phyloP scores from a whole-genome alignment of 1,140 invertebrate genomes.

The Megalonaias nervosa region DNA sequence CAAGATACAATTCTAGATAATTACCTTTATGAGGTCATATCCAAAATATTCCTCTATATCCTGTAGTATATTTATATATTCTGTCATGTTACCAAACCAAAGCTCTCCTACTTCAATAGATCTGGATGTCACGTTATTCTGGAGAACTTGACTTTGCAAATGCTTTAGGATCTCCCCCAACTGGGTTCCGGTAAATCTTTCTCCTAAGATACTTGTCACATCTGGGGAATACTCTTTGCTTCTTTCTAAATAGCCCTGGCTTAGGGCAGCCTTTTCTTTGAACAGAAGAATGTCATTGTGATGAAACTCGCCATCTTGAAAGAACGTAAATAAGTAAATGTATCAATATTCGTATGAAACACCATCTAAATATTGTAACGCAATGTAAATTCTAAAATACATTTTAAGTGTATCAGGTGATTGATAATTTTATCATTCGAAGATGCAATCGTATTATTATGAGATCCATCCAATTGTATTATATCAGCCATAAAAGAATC shows the following conservation, averaged over 20 bases:
- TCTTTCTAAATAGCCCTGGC: slow-evolving; percentile 8
- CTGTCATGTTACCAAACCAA: slow-evolving; percentile 44
- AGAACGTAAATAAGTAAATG: too few relatives aligned
- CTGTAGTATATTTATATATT: slow-evolving; percentile 33
- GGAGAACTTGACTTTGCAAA: slow-evolving; percentile 1
- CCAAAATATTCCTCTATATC: slow-evolving; percentile 22
- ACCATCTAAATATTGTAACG: too few relatives aligned
- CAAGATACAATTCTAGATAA: too few relatives aligned
- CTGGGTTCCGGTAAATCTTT: neutral
- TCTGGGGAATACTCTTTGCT: slow-evolving; percentile 1
- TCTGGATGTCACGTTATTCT: slow-evolving; percentile 3
- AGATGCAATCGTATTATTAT: too few relatives aligned
- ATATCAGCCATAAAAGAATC: too few relatives aligned
- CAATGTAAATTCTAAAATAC: too few relatives aligned
- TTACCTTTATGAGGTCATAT: slow-evolving; percentile 17
- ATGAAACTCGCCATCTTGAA: slow-evolving; percentile 7
- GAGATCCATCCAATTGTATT: too few relatives aligned
- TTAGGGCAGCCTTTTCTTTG: slow-evolving; percentile 26
- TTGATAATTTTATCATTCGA: too few relatives aligned
- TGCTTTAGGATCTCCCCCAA: neutral
- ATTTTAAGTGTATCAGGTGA: too few relatives aligned
- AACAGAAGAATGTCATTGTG: slow-evolving; percentile 29
- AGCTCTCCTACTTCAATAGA: slow-evolving; percentile 1
- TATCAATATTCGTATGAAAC: too few relatives aligned
- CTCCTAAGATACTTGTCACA: neutral